Evolutionary conservation across 1,140 invertebrate species (phyloP).

Genomic region (Andrena cerasifolii): DNA sequence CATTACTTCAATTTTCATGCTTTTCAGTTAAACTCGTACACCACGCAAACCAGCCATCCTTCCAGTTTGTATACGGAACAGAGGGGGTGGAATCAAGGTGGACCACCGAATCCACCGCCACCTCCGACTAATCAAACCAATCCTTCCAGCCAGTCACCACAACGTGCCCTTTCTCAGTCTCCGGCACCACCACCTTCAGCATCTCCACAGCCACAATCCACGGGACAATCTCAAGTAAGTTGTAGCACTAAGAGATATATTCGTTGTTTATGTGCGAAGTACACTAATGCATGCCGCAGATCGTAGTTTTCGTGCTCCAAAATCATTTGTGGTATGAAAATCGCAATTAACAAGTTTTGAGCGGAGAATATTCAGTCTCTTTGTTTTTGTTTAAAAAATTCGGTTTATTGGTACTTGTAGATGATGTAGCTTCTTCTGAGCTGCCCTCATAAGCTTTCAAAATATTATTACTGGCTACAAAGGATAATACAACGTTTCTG

Average conservation of each 20-base stretch:
- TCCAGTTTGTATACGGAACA: slow-evolving; percentile 80
- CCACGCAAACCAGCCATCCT: slow-evolving; percentile 76
- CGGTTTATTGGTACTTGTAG: too few species aligned
- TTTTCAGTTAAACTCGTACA: slow-evolving; percentile 79
- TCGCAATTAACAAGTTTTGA: too few species aligned
- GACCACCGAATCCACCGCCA: slow-evolving; percentile 77
- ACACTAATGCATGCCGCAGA: background rate
- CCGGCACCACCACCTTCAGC: slow-evolving; percentile 81
- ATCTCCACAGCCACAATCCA: slow-evolving; percentile 79
- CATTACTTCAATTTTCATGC: background rate
- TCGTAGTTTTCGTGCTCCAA: background rate
- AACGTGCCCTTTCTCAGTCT: slow-evolving; percentile 80
- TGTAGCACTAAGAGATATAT: background rate
- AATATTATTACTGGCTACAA: background rate
- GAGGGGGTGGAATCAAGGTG: slow-evolving; percentile 79
- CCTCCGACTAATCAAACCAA: slow-evolving; percentile 78
- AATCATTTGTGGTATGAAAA: background rate
- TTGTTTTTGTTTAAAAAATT: too few species aligned
- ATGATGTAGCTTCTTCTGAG: too few species aligned
- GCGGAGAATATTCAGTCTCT: too few species aligned
- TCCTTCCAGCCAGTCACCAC: slow-evolving; percentile 80
- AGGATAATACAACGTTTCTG: background rate
- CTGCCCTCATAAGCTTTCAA: too few species aligned
- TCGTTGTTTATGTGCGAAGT: background rate
- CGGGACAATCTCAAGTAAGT: slow-evolving; percentile 77